Evolutionary conservation across 2,888 invertebrate genomes (phyloP), one percentile per base, ranked within the genome.

Genomic region (Meiosimyza decipiens): DNA sequence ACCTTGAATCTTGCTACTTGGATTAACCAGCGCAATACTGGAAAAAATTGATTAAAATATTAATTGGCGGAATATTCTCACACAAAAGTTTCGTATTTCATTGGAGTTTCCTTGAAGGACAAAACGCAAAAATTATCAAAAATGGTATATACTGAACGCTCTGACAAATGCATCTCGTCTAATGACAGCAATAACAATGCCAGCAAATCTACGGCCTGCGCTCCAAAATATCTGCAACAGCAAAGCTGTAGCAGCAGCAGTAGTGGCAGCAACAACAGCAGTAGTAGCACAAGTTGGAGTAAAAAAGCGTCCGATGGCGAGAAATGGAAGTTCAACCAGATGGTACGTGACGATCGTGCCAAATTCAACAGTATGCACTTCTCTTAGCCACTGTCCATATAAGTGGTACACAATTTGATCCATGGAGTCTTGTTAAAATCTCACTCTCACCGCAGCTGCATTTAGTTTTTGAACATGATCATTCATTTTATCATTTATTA

Each of bases 281-380:
- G 52, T 55, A 73, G 49, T 71, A 73, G 51, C 59, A 70, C 65
- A 60, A 73, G 55, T 67, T 82, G 83, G 82, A 80, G 79, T 74
- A 79, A 80, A 59, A 78, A 79, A 70, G 79, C 81, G n/a, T 75
- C 81, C 13, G 78, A 73, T 40, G 78, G 74, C 13, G 84, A 86
- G n/a, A 85, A 85, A 68, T 87, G 85, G 85, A 86, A 86, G 69
- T 87, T 83, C 77, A 87, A 86, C 73, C 78, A 83, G 40, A 87
- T 87, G 87, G 81, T 84, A 71, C 80, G 79, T 72, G 80, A 85
- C 72, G 80, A 86, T 73, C 85, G 86, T 33, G 82, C 84, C 40
- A 80, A 83, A 74, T 87, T 87, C 78, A 86, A 87, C 74, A 80
- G 77, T 76, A 75, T 87, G 79, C 87, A 87, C 77, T 85, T 84